Evolutionary conservation across 2,797 vertebrate species (phyloP).

Genomic region (Crenuchus spilurus): DNA sequence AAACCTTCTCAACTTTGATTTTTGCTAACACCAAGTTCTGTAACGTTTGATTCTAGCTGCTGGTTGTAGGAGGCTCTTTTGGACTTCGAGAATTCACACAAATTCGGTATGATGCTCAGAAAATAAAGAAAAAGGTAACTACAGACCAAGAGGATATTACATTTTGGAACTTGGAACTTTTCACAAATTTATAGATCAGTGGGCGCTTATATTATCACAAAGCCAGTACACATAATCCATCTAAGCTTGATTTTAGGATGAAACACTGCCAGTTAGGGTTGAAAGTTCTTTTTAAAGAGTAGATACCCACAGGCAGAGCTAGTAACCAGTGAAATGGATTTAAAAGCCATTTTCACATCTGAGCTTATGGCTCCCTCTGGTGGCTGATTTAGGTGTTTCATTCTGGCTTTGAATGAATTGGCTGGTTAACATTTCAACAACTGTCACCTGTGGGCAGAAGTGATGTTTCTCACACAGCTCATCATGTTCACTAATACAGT

Average conservation of each 20-base stretch:
- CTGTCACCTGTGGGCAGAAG: not conserved
- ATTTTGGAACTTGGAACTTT: not conserved
- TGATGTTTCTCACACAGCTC: not conserved
- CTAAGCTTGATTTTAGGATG: too few species aligned
- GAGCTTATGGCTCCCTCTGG: not conserved
- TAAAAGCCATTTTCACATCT: not conserved
- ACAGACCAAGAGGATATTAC: not conserved
- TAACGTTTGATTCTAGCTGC: slow-evolving; percentile 78
- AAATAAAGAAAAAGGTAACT: slow-evolving; percentile 79
- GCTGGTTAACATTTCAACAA: too few species aligned
- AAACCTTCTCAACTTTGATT: too few species aligned
- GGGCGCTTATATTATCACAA: too few species aligned
- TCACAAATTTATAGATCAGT: not conserved
- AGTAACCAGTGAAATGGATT: not conserved
- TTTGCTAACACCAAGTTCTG: too few species aligned
- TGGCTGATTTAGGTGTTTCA: not conserved
- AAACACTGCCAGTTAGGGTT: not conserved
- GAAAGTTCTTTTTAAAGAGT: not conserved
- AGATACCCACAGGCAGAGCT: not conserved
- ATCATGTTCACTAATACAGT: not conserved
- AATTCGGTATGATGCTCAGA: slow-evolving; percentile 90
- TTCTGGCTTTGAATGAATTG: too few species aligned
- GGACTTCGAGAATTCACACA: slow-evolving; percentile 92
- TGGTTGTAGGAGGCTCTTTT: slow-evolving; percentile 92
- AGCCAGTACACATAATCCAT: too few species aligned